phyloP scores from a whole-genome alignment of 2,888 invertebrate species.

The Mylabris sibirica region DNA sequence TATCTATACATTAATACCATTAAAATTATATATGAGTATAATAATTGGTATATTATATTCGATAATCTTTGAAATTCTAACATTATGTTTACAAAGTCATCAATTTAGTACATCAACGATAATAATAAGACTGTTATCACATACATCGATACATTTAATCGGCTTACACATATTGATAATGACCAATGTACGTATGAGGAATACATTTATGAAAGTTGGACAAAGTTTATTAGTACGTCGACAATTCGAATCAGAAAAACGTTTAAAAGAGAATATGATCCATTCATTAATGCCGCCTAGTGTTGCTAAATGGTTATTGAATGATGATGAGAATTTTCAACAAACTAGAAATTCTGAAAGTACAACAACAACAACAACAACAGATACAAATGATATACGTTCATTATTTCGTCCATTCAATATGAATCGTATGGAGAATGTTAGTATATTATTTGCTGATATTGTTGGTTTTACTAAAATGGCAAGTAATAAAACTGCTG shows the following conservation, averaged over 20 bases:
- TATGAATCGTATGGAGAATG: conserved; percentile 96
- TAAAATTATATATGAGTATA: conserved; percentile 87
- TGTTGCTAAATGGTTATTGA: conserved; percentile 85
- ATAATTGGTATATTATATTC: conserved; percentile 83
- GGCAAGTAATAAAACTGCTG: conserved; percentile 96
- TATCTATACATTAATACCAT: conserved; percentile 91
- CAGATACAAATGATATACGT: conserved; percentile 73
- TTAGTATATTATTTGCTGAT: conserved; percentile 96
- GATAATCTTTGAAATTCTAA: conserved; percentile 82
- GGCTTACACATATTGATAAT: conserved; percentile 93
- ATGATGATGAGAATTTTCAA: conserved; percentile 71
- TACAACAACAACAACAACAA: conserved; percentile 54
- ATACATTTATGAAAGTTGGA: conserved; percentile 96
- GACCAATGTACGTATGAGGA: conserved; percentile 91
- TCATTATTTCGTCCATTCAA: conserved; percentile 94
- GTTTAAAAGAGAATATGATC: conserved; percentile 96
- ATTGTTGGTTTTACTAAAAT: conserved; percentile 98
- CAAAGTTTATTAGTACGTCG: conserved; percentile 89
- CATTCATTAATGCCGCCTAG: conserved; percentile 97
- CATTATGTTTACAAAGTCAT: conserved; percentile 54
- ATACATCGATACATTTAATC: conserved; percentile 89
- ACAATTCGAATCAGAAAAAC: conserved; percentile 92
- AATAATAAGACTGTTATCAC: conserved; percentile 78
- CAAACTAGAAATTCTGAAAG: conserved; percentile 65
- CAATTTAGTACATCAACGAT: conserved; percentile 60